Conservation (phyloP, 2,113 vertebrate genomes). For the Melospiza georgiana region DNA sequence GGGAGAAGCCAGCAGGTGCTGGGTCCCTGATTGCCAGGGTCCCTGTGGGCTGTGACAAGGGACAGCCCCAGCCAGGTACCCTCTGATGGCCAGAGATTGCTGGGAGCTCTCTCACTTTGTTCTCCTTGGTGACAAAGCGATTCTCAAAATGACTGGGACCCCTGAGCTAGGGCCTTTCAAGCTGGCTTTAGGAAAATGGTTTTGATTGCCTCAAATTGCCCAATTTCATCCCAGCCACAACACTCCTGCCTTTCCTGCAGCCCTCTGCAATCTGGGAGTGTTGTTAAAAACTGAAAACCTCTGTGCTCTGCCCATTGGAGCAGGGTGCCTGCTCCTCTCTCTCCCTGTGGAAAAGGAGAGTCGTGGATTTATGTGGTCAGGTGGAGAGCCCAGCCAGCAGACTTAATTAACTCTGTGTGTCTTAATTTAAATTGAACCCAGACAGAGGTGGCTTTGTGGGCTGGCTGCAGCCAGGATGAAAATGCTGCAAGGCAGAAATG, state of each 20-base stretch:
- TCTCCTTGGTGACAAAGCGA: not conserved
- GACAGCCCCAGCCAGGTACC: not conserved
- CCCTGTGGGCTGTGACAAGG: not conserved
- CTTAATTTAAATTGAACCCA: conserved; percentile 38
- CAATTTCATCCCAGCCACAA: not conserved
- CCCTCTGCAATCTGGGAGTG: not conserved
- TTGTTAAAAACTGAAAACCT: not conserved
- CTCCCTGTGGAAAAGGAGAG: not conserved
- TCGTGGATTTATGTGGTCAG: not conserved
- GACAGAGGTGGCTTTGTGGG: conserved; percentile 29
- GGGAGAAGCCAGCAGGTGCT: rapidly evolving
- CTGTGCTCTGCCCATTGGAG: not conserved
- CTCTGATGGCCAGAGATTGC: not conserved
- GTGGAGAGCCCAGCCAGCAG: not conserved
- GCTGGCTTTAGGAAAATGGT: not conserved
- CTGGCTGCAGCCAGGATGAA: not conserved
- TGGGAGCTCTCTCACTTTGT: not conserved
- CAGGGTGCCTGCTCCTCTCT: not conserved
- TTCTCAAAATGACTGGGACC: conserved; percentile 16
- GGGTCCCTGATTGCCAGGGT: not conserved
- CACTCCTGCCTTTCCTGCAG: not conserved
- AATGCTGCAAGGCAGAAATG: not conserved
- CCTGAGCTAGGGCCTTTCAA: not conserved
- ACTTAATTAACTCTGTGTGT: not conserved
- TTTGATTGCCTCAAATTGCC: not conserved